Conservation (phyloP, 1,140 invertebrate genomes). For the Chironomus striatipennis region DNA sequence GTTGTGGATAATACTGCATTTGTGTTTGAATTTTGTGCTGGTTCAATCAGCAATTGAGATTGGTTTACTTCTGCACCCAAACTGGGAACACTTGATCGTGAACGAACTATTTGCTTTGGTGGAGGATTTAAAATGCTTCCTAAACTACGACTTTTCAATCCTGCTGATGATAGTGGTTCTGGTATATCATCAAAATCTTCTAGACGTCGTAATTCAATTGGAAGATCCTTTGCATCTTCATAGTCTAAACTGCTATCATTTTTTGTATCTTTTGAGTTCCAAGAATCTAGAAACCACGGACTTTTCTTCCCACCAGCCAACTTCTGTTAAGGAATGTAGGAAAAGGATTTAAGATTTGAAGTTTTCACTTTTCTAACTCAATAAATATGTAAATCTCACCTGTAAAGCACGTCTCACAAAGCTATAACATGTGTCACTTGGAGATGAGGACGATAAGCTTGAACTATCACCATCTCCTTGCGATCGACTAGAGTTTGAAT, state of each 20-base stretch:
- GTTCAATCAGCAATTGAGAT: neutral
- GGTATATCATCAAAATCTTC: slow-evolving; percentile 58
- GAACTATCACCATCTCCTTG: slow-evolving; percentile 48
- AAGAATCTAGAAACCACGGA: slow-evolving; percentile 72
- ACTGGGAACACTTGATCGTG: slow-evolving; percentile 64
- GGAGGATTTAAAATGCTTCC: slow-evolving; percentile 68
- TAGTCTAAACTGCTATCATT: slow-evolving; percentile 49
- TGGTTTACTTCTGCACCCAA: slow-evolving; percentile 40
- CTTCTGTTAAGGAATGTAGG: slow-evolving; percentile 44
- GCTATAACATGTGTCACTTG: slow-evolving; percentile 89
- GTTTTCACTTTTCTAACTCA: too few relatives aligned
- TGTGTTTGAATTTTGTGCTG: neutral
- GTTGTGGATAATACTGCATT: slow-evolving; percentile 32
- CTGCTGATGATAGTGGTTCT: slow-evolving; percentile 40
- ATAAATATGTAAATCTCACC: slow-evolving; percentile 42
- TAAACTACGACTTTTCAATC: slow-evolving; percentile 49
- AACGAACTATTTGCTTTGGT: slow-evolving; percentile 50
- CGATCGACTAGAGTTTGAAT: slow-evolving; percentile 40
- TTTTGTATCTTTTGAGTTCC: slow-evolving; percentile 51
- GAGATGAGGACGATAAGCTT: slow-evolving; percentile 79
- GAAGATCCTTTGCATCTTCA: slow-evolving; percentile 62
- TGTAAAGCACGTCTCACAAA: slow-evolving; percentile 83
- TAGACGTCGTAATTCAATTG: slow-evolving; percentile 78
- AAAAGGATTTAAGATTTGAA: neutral
- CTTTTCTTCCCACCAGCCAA: slow-evolving; percentile 62